Evolutionary conservation across 35 echinoderm and acorn worm genomes (phyloP).

Genomic region (Apostichopus japonicus): DNA sequence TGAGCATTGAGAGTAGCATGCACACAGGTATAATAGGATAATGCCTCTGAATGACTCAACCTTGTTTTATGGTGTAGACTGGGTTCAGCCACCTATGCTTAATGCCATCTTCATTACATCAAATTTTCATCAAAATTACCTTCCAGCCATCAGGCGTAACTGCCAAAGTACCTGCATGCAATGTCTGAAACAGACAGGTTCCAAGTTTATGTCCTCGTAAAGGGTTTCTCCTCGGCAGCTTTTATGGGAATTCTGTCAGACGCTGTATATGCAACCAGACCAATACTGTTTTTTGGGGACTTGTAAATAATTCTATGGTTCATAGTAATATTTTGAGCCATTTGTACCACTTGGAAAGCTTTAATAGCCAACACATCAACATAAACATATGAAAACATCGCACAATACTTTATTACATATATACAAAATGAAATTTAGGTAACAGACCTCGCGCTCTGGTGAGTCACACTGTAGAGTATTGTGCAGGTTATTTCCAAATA

Average conservation of each 20-base stretch:
- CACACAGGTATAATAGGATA: background rate
- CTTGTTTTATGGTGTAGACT: conserved; percentile 18
- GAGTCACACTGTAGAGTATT: background rate
- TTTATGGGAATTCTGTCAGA: conserved; percentile 24
- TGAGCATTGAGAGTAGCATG: too few relatives aligned
- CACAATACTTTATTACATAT: background rate
- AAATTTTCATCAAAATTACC: conserved; percentile 27
- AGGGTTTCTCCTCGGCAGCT: background rate
- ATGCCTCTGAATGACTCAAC: background rate
- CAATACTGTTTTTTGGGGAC: background rate
- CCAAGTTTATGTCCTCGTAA: conserved; percentile 9
- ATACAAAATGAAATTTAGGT: conserved; percentile 4
- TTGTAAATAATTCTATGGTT: background rate
- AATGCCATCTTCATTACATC: background rate
- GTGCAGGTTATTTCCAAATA: too few relatives aligned
- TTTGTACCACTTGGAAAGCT: background rate
- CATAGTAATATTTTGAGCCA: background rate
- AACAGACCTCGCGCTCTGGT: background rate
- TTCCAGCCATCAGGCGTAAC: background rate
- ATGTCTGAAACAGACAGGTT: background rate
- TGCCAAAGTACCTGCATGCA: background rate
- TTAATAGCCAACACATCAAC: conserved; percentile 9
- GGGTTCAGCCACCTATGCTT: background rate
- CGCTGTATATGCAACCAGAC: background rate
- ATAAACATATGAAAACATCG: conserved; percentile 20